These are phyloP conservation scores for Drosophila mulleri DNA, from an alignment of 2,888 invertebrate genomes.

Conservation along the genomic window DNA sequence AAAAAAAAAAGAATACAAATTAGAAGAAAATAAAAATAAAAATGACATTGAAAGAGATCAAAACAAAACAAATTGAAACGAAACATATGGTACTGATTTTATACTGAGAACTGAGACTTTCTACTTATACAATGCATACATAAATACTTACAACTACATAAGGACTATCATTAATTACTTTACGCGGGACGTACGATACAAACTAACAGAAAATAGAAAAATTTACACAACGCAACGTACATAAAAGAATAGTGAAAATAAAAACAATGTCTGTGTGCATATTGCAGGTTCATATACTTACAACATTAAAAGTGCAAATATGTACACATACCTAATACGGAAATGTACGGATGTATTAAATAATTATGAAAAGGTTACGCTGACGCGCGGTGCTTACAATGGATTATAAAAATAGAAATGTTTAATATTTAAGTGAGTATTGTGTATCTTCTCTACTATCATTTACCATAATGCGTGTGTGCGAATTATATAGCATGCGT, in stretches of 20 bases:
- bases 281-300: conserved; percentile 1
- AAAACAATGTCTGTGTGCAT: conserved; percentile 12
- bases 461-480: conserved; percentile 17
- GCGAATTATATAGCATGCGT: conserved; percentile 29
- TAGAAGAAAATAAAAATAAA: conserved; percentile 34
- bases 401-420: conserved; percentile 17
- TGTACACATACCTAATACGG: conserved; percentile 1
- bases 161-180: conserved; percentile 68
- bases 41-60: conserved; percentile 38
- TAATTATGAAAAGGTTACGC: conserved; percentile 52
- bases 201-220: conserved; percentile 71
- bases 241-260: not conserved
- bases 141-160: conserved; percentile 60
- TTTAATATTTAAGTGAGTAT: conserved; percentile 13
- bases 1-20: conserved; percentile 17
- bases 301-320: not conserved
- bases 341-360: conserved; percentile 13
- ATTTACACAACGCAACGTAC: conserved; percentile 59
- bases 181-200: conserved; percentile 57
- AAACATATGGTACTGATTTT: conserved; percentile 79
- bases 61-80: conserved; percentile 60
- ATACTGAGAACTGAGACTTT: conserved; percentile 81
- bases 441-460: conserved; percentile 9
- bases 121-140: conserved; percentile 68
- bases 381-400: conserved; percentile 74